Conservation (phyloP, 2,797 vertebrate genomes). For the Oreochromis mossambicus region DNA sequence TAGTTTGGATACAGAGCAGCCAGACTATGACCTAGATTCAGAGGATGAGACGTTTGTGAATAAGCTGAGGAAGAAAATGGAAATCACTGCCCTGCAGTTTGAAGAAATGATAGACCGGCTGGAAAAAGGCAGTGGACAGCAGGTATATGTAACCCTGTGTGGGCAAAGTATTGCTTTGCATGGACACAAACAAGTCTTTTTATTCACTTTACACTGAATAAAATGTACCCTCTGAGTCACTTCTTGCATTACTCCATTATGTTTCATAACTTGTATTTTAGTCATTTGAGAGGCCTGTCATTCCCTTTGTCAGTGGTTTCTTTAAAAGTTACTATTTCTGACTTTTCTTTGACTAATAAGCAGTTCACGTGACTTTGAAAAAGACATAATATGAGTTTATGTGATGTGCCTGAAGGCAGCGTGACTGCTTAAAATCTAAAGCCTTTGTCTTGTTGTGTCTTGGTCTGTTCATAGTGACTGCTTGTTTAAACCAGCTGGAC, state of each 20-base stretch:
- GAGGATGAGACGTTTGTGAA: slow-evolving; percentile 98
- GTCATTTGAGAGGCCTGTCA: background rate
- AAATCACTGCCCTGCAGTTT: slow-evolving; percentile 95
- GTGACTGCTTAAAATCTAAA: background rate
- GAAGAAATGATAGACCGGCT: slow-evolving; percentile 99
- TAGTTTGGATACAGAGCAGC: slow-evolving; percentile 97
- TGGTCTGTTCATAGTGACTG: background rate
- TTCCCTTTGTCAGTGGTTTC: background rate
- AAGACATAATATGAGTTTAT: background rate
- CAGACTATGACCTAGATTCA: slow-evolving; percentile 97
- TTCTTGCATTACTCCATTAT: background rate
- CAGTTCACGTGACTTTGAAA: background rate
- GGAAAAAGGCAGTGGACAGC: slow-evolving; percentile 98
- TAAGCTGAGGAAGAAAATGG: slow-evolving; percentile 97
- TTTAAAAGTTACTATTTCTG: background rate
- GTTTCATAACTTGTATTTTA: background rate
- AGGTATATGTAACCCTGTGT: slow-evolving; percentile 76
- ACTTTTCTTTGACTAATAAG: background rate
- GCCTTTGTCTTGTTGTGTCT: background rate
- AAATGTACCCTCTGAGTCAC: background rate
- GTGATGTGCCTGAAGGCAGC: background rate
- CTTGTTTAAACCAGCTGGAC: background rate
- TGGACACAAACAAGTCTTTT: background rate
- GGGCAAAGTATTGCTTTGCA: background rate
- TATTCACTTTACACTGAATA: background rate